Evolutionary conservation across 2,888 invertebrate species (phyloP), one percentile per base, ranked within the genome.

Genomic region (Andrena camellia): DNA sequence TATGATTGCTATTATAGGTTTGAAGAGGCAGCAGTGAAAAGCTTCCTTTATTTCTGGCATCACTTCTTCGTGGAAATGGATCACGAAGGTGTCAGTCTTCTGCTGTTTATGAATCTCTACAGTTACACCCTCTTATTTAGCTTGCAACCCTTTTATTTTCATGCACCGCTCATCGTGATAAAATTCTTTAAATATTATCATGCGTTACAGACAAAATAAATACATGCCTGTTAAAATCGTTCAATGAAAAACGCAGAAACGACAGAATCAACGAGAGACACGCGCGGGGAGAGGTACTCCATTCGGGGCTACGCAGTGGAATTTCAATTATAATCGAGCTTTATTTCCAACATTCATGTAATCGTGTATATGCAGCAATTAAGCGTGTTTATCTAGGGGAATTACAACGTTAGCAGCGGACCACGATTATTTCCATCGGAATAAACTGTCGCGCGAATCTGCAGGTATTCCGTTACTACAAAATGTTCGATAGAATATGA

Each of bases 311-410:
- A 29, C 26, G 26, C 60, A 71, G 69, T 23, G 33, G 23, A 50
- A 52, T 52, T 75, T 75, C 73, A 35, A 72, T 60, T 62, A 69
- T 64, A 26, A 31, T 66, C 63, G 35, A 71, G 68, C 48, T 72
- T 59, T 35, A 50, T 48, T 20, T 52, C 59, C 71, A 60, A 66
- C 54, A 68, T 81, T 75, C 50, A 64, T 77, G 54, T 77, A 77
- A 75, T 68, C 42, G 17, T 31, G 23, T 70, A 35, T 57, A 48
- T 42, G 50, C 35, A 68, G 20, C 42, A n/a, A 72, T 60, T 20
- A 50, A 71, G n/a, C 33, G 23, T 29, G 17, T 59, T 42, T 78
- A 68, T 59, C 20, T n/a, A 42, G 26, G 13, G 10, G 23, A 57
- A 81, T 71, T 31, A 50, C 52, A 67, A 48, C 29, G 54, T 60